Evolutionary conservation across 2,888 invertebrate genomes (phyloP), one percentile per base, ranked within the genome.

Genomic region (Ophonus ardosiacus): DNA sequence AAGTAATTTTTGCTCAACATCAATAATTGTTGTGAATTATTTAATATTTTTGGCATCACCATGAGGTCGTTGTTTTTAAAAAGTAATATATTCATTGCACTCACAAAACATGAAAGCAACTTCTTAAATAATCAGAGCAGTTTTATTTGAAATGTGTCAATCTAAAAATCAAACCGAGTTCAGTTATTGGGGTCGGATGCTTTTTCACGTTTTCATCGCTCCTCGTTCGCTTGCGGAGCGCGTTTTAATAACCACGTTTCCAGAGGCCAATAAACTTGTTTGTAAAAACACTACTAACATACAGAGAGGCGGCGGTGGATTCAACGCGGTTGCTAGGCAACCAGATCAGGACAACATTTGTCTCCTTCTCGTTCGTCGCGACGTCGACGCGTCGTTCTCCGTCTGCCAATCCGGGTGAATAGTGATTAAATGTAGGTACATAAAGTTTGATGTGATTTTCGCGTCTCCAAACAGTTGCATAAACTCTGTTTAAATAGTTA

Each of bases 361-460:
- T 83, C 82, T 83, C 71, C 59, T 15, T 83, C 82, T 40, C 40
- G 71, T 82, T 71, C 31, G 15, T 10, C 56, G 21, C n/a, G 81
- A 31, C 56, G 51, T 38, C 38, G 24, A 10, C 51, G 40, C 56
- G 57, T n/a, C 38, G 81, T 56, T 68, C 38, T 68, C 24, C 57
- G 63, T 81, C 81, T 61, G 81, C 40, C 63, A 40, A 43, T 65
- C 63, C 21, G 6, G 61, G 21, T 43, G 63, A 51, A 65, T 65
- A 81, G 81, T 81, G 81, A 81, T 81, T 81, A 81, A 51, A 40
- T 81, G 65, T 81, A 81, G 81, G 81, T 63, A 81, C 81, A 83
- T 83, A 71, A 83, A 83, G 74, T 83, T 83, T 83, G 82, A 83
- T 83, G 82, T 83, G 82, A 83, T 83, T 83, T 74, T 83, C 71